phyloP scores from a whole-genome alignment of 2,797 vertebrate species.

The Microchirus variegatus region DNA sequence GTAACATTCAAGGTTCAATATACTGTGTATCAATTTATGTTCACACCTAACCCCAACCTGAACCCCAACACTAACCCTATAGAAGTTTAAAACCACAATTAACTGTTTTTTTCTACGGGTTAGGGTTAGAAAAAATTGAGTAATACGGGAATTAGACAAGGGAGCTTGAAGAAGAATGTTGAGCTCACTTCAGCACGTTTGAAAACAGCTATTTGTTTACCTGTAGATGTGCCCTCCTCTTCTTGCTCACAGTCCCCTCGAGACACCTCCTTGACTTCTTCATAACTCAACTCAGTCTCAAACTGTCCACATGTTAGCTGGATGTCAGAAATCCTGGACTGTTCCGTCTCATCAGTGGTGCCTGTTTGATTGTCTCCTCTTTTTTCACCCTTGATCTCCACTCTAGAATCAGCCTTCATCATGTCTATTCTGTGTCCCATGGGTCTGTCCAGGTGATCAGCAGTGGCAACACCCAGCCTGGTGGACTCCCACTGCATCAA shows the following conservation, averaged over 20 bases:
- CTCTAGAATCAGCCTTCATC: constrained; percentile 6
- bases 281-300: constrained; percentile 7
- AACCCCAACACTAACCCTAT: too few relatives aligned
- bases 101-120: too few relatives aligned
- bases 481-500: neutral
- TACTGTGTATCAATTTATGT: too few relatives aligned
- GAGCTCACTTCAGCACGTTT: neutral
- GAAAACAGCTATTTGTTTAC: constrained; percentile 17
- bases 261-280: neutral
- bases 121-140: too few relatives aligned
- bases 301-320: neutral
- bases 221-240: constrained; percentile 7
- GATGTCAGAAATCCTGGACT: constrained; percentile 7
- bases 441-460: constrained; percentile 6
- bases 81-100: too few relatives aligned
- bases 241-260: neutral
- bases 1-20: too few relatives aligned
- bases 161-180: too few relatives aligned
- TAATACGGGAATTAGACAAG: too few relatives aligned
- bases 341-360: constrained; percentile 3
- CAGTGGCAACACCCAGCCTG: neutral
- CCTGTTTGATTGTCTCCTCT: rapidly evolving
- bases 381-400: neutral
- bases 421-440: too few relatives aligned
- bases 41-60: too few relatives aligned